Evolutionary conservation across 2,113 vertebrate genomes (phyloP), one percentile per base, ranked within the genome.

Genomic region (Hyaena hyaena): DNA sequence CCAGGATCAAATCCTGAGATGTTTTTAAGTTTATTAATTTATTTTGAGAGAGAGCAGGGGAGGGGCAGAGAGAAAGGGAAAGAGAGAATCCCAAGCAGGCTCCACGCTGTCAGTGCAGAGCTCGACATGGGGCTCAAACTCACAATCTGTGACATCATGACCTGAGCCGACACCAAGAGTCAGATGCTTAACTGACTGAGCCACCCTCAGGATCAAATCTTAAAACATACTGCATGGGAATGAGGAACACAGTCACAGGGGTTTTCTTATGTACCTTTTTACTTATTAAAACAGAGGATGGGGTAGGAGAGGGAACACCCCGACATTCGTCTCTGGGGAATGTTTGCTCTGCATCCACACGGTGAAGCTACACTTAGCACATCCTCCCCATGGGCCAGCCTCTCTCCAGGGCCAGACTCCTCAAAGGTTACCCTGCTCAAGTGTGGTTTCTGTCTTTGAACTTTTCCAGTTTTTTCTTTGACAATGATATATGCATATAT

Each of bases 311-410:
- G 11, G 15, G 50, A 68, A 11, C 45, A 28, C 1, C 3, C 15
- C 76, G 14, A 39, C 7, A 0, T 28, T 58, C 10, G 23, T 63
- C 10, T 65, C 31, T n/a, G 14, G 77, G 1, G 6, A n/a, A 43
- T 8, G 19, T 2, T 21, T 17, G 12, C 4, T 33, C 17, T 7
- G 10, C 8, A 0, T 2, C 10, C 6, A 21, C 2, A 0, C 5
- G 3, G 1, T 4, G 10, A 43, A 39, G 28, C 4, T 19, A 7
- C 3, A 1, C 15, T 61, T 23, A 24, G 19, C 17, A 69, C 8
- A 9, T 0, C 19, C n/a, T 24, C 15, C 11, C 66, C 14, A 43
- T 10, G 7, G n/a, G 45, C 26, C 76, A 71, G 5, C 1, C 39
- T 6, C 19, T 33, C 43, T 14, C 33, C 15, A 16, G 43, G 17